Base-by-base conservation (phyloP, 2,797 vertebrate species). In the Loris lydekkerianus region DNA sequence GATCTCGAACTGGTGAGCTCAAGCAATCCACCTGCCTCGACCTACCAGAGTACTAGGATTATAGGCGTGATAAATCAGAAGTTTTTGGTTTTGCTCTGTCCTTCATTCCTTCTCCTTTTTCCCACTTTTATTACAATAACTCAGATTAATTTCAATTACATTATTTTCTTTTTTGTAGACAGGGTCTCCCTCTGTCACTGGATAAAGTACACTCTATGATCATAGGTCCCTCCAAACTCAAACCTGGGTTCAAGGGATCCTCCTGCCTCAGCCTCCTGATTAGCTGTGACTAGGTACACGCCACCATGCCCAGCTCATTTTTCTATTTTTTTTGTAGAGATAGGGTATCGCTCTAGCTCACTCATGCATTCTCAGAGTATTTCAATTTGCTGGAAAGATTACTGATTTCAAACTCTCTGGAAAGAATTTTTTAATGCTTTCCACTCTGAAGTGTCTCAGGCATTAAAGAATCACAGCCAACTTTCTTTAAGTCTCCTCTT, bases 331-430 rank as follows among this genome's bases (percentile, higher is more conserved):
- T 65, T 31, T 31, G 29, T 65, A 65, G 13, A 65, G 63, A 65
- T 14, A 14, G 17, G 65, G 31, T n/a, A 31, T n/a, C 65, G 3
- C 17, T 67, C 65, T 67, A 9, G 15, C 65, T 67, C 31, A 67
- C 31, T 31, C 17, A 83, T 95, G 95, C 93, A 92, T 87, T 97
- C 96, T 91, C 96, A 97, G 77, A 78, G 96, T 94, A 95, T 96
- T 77, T 97, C 49, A 90, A 95, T 97, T 98, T 97, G 94, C 93
- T 96, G 94, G 93, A 98, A 98, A 96, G 95, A 98, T 96, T 63
- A 95, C 31, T 70, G 97, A 97, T 58, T 97, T 87, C 21, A 97
- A 96, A 96, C 93, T 88, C 96, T 92, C 87, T 75, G 96, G 73
- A 65, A 97, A 94, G 95, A 83, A 92, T 95, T 95, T 93, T 93